Evolutionary conservation across 1,140 invertebrate genomes (phyloP).

Genomic region (Drosophila littoralis): DNA sequence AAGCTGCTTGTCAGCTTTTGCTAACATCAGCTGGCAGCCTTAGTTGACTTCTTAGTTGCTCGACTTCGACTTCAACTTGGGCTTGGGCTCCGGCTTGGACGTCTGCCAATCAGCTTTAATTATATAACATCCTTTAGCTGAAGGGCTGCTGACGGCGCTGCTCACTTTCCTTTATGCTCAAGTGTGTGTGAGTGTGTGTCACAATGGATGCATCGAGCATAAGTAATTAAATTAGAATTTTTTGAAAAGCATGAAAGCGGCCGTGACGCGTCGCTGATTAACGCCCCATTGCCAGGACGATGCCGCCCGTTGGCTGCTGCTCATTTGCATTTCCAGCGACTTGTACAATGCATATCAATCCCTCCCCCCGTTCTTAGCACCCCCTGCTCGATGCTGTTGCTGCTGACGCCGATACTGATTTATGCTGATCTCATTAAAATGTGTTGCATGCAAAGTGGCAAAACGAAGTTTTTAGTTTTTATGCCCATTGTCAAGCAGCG

Average conservation of each 20-base stretch:
- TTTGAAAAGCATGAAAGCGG: constrained; percentile 74
- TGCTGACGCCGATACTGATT: constrained; percentile 78
- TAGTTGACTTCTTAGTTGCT: constrained; percentile 7
- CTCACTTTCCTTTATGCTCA: constrained; percentile 68
- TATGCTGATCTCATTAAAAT: constrained; percentile 84
- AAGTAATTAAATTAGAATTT: constrained; percentile 84
- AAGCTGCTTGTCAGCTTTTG: constrained; percentile 2
- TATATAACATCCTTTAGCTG: constrained; percentile 54
- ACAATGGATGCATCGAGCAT: constrained; percentile 83
- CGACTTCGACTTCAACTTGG: constrained; percentile 4
- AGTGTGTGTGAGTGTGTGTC: constrained; percentile 55
- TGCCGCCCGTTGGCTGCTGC: constrained; percentile 51
- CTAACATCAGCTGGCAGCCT: constrained; percentile 35
- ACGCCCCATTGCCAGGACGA: constrained; percentile 74
- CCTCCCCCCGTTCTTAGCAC: not conserved
- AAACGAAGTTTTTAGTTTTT: constrained; percentile 77
- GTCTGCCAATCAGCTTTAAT: constrained; percentile 71
- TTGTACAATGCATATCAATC: constrained; percentile 13
- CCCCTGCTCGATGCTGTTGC: constrained; percentile 25
- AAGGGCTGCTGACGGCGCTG: constrained; percentile 53
- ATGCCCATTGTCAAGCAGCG: constrained; percentile 36
- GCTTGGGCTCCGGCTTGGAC: constrained; percentile 8
- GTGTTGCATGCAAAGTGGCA: constrained; percentile 74
- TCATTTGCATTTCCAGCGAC: constrained; percentile 73
- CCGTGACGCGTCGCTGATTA: constrained; percentile 64